These are phyloP conservation scores for Psilanteris sp. DNA, from an alignment of 1,140 invertebrate genomes.

Conservation along the genomic window DNA sequence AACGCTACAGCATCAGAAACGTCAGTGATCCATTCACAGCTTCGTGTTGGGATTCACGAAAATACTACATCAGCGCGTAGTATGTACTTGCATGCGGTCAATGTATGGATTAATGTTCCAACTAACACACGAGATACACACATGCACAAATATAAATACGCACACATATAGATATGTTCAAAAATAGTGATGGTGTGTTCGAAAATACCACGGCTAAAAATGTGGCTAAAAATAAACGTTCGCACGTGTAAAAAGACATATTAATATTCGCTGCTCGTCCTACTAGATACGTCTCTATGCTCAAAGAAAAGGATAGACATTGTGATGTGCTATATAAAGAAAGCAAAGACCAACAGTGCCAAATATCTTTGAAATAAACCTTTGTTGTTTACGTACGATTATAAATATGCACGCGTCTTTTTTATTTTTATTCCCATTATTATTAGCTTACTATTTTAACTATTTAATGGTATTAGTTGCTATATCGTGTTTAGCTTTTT, in stretches of 20 bases:
- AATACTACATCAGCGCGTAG: constrained; percentile 52
- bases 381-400: constrained; percentile 50
- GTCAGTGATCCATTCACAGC: constrained; percentile 58
- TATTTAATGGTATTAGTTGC: no score
- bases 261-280: constrained; percentile 64
- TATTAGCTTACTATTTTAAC: constrained; percentile 34
- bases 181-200: constrained; percentile 66
- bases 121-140: constrained; percentile 5
- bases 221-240: constrained; percentile 70
- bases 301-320: constrained; percentile 23
- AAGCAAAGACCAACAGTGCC: constrained; percentile 54
- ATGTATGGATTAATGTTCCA: constrained; percentile 8
- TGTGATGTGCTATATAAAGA: constrained; percentile 53
- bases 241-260: constrained; percentile 71
- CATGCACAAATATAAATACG: background rate
- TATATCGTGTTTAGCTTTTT: no score
- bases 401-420: constrained; percentile 50
- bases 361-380: constrained; percentile 53
- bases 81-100: constrained; percentile 19
- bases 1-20: constrained; percentile 9
- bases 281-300: constrained; percentile 47
- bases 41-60: constrained; percentile 42
- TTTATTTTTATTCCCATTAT: constrained; percentile 33
- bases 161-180: constrained; percentile 19
- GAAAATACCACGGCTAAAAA: constrained; percentile 70